Percentiles rank a stretch among this genome's conserved stretches.
Conservation (phyloP, 2,797 vertebrate genomes). For the Anisognathus igniventris region DNA sequence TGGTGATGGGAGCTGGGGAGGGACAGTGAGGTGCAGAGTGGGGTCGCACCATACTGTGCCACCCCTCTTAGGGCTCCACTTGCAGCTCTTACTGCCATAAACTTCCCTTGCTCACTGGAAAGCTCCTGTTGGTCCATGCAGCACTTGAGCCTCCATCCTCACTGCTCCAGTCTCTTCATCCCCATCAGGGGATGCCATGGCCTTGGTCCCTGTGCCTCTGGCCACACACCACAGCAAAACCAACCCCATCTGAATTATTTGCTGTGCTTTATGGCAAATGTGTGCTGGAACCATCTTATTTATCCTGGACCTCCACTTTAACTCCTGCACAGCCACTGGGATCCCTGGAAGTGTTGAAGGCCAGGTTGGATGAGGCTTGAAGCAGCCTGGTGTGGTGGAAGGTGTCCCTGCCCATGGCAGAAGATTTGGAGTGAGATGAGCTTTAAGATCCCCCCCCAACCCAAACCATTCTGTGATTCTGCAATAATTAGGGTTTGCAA, state of each 20-base stretch:
- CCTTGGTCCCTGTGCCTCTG: neutral
- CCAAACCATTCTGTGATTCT: neutral
- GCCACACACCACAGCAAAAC: fast-evolving
- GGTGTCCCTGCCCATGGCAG: neutral
- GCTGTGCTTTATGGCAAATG: neutral
- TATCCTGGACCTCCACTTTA: neutral
- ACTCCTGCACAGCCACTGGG: neutral
- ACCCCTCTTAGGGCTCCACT: neutral
- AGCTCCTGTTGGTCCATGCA: neutral
- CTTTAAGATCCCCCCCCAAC: neutral
- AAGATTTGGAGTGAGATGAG: neutral
- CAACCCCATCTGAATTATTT: neutral
- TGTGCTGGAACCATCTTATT: neutral
- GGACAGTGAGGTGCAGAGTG: neutral
- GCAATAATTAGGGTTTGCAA: neutral
- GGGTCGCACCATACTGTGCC: neutral
- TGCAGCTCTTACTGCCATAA: neutral
- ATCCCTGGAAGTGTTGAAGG: neutral
- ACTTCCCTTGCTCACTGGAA: neutral
- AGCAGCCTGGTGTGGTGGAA: fast-evolving
- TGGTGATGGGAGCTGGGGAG: neutral
- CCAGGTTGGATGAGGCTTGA: neutral
- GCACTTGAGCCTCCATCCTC: neutral
- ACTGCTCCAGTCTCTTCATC: neutral
- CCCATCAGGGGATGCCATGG: neutral